These are phyloP conservation scores for Cecropterus lyciades DNA, from an alignment of 1,140 invertebrate species.

Conservation along the genomic window DNA sequence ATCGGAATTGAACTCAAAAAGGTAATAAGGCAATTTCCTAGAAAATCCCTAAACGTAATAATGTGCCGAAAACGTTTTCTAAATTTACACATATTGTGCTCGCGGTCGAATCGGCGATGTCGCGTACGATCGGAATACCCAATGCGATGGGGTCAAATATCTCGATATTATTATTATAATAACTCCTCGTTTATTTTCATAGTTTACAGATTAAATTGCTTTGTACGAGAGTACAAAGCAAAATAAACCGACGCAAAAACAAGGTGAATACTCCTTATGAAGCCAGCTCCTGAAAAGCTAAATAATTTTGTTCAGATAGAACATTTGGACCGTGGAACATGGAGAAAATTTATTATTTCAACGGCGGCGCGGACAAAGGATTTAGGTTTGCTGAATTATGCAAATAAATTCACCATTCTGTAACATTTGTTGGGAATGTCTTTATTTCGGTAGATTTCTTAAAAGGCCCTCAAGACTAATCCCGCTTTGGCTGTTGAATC, in stretches of 20 bases:
- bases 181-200: constrained; percentile 42
- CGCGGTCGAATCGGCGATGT: constrained; percentile 64
- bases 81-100: constrained; percentile 81
- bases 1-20: constrained; percentile 72
- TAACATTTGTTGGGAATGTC: constrained; percentile 82
- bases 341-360: constrained; percentile 81
- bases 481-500: constrained; percentile 68
- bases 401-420: constrained; percentile 82
- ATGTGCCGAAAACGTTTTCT: constrained; percentile 79
- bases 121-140: constrained; percentile 71
- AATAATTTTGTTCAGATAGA: constrained; percentile 76
- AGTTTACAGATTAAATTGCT: constrained; percentile 15
- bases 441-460: constrained; percentile 80
- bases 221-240: constrained; percentile 2
- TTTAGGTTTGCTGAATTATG: constrained; percentile 80
- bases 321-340: constrained; percentile 71
- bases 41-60: constrained; percentile 82
- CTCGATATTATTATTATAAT: constrained; percentile 55
- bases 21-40: constrained; percentile 81
- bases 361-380: constrained; percentile 75
- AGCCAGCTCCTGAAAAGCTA: constrained; percentile 60
- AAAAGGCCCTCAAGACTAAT: constrained; percentile 72
- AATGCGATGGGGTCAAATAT: constrained; percentile 61
- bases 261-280: constrained; percentile 41
- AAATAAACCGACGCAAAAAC: constrained; percentile 11